Percentiles rank a stretch among this genome's conserved stretches.
Conservation (phyloP, 2,797 vertebrate genomes). For the Anguilla pacifica region DNA sequence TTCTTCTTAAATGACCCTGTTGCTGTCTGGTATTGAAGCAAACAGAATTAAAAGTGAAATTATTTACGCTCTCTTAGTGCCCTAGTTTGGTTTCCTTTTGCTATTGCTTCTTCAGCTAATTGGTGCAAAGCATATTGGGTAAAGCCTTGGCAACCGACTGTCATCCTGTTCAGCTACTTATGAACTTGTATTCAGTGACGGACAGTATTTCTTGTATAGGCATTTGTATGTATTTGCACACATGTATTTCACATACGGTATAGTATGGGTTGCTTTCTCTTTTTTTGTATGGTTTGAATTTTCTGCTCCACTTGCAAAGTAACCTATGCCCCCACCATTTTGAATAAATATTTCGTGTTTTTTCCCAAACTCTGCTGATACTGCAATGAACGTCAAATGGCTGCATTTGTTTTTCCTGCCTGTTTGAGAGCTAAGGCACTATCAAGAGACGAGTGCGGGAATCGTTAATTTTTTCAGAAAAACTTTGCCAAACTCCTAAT, state of each 20-base stretch:
- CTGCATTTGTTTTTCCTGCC: not conserved
- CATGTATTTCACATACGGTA: not conserved
- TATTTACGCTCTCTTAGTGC: not conserved
- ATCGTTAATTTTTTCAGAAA: not conserved
- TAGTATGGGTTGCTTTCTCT: not conserved
- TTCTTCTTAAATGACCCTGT: not conserved
- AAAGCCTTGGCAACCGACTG: not conserved
- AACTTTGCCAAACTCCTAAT: not conserved
- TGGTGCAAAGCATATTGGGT: not conserved
- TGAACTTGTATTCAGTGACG: not conserved
- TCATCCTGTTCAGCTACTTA: not conserved
- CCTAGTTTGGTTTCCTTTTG: not conserved
- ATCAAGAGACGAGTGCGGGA: not conserved
- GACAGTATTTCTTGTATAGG: not conserved
- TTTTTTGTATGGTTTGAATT: not conserved
- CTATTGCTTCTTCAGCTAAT: not conserved
- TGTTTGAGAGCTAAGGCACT: not conserved
- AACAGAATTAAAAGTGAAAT: constrained; percentile 6
- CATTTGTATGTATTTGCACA: not conserved
- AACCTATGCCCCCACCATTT: not conserved
- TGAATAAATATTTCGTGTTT: not conserved
- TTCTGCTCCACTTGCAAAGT: not conserved
- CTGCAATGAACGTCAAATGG: not conserved
- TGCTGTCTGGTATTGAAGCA: not conserved
- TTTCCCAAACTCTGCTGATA: not conserved